Evolutionary conservation across 1,140 invertebrate genomes (phyloP).

Genomic region (Micrasema longulum): DNA sequence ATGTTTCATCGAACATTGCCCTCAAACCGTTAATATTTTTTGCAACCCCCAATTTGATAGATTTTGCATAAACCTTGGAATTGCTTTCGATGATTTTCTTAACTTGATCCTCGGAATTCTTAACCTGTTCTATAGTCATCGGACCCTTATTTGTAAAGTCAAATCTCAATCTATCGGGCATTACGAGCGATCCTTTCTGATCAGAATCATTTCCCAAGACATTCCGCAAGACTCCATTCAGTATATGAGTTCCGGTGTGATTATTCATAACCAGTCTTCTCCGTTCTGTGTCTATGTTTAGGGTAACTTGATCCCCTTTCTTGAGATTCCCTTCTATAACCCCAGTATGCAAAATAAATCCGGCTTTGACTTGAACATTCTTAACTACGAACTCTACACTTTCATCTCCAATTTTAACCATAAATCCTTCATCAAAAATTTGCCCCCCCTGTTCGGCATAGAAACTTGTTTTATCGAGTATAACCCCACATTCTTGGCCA

Average conservation of each 20-base stretch:
- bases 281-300: conserved; percentile 87
- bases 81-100: conserved; percentile 85
- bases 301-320: conserved; percentile 87
- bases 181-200: conserved; percentile 98
- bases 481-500: conserved; percentile 91
- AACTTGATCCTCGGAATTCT: conserved; percentile 84
- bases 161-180: conserved; percentile 94
- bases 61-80: conserved; percentile 90
- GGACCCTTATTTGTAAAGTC: conserved; percentile 97
- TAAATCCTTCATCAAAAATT: conserved; percentile 96
- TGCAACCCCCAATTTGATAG: conserved; percentile 84
- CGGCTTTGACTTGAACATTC: conserved; percentile 96
- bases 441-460: conserved; percentile 99
- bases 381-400: conserved; percentile 92
- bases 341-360: conserved; percentile 95
- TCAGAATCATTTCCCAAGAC: conserved; percentile 93
- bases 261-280: conserved; percentile 96
- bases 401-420: conserved; percentile 89
- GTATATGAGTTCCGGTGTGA: conserved; percentile 97
- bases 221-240: conserved; percentile 94
- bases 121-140: conserved; percentile 89
- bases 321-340: conserved; percentile 85
- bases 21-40: conserved; percentile 94
- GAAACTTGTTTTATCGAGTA: conserved; percentile 94
- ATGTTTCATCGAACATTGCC: conserved; percentile 98